Conservation (phyloP, 2,113 vertebrate species). For the Poecilia latipinna region DNA sequence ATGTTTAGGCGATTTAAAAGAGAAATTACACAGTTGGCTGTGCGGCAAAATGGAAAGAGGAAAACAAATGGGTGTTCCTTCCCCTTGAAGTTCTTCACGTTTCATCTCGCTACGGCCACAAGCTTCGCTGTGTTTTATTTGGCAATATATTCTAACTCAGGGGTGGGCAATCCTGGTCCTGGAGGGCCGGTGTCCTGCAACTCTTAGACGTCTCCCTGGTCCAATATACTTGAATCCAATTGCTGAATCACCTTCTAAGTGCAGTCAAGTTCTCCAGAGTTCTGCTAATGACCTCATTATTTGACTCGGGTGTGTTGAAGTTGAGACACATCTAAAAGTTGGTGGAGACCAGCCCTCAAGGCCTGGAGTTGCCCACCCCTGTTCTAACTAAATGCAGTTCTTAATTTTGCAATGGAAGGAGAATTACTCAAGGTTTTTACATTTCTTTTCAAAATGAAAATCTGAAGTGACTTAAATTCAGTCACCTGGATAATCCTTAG, state of each 20-base stretch:
- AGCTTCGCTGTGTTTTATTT: neutral
- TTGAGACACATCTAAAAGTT: too few relatives aligned
- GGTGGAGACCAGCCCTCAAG: too few relatives aligned
- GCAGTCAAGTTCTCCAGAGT: too few relatives aligned
- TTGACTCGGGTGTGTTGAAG: too few relatives aligned
- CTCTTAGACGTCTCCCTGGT: too few relatives aligned
- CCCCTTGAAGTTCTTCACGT: too few relatives aligned
- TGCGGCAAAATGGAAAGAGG: slow-evolving; percentile 16
- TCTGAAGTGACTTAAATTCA: neutral
- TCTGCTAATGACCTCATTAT: too few relatives aligned
- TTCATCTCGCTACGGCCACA: neutral
- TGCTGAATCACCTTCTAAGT: too few relatives aligned
- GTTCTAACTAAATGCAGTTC: neutral
- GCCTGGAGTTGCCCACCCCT: too few relatives aligned
- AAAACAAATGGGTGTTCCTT: neutral
- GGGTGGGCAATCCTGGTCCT: too few relatives aligned
- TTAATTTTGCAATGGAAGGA: neutral
- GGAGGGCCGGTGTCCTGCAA: too few relatives aligned
- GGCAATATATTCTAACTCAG: neutral
- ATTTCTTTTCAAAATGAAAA: neutral
- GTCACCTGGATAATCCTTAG: neutral
- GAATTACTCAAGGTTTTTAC: neutral
- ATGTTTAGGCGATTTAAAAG: slow-evolving; percentile 27
- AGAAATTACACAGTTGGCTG: slow-evolving; percentile 32
- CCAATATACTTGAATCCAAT: too few relatives aligned